phyloP scores from a whole-genome alignment of 2,797 vertebrate genomes.

The Oreochromis mossambicus region DNA sequence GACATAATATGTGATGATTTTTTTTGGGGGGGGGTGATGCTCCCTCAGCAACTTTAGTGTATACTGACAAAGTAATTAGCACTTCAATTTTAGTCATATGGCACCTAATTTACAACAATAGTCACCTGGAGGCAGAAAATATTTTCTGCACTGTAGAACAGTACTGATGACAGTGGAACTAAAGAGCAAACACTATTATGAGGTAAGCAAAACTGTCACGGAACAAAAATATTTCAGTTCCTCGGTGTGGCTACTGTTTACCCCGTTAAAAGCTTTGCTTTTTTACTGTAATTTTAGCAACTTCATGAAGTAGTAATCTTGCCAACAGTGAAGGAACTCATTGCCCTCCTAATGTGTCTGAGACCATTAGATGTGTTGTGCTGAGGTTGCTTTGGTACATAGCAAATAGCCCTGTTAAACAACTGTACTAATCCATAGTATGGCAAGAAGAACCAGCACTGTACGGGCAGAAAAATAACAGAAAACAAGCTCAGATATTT shows the following conservation, averaged over 20 bases:
- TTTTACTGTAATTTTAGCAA: not conserved
- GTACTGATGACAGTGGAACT: not conserved
- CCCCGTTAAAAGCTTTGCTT: not conserved
- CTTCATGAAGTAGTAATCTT: not conserved
- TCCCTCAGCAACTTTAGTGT: not conserved
- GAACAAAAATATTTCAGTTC: not conserved
- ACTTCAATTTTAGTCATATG: not conserved
- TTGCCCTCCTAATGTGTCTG: not conserved
- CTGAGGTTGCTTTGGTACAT: not conserved
- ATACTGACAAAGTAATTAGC: not conserved
- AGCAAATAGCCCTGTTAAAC: not conserved
- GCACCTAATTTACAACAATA: not conserved
- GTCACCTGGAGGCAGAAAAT: not conserved
- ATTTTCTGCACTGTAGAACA: not conserved
- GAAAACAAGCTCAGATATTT: not conserved
- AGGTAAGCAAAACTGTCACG: not conserved
- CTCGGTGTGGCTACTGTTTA: not conserved
- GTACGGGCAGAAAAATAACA: not conserved
- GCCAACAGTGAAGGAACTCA: not conserved
- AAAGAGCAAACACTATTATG: not conserved
- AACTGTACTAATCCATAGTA: not conserved
- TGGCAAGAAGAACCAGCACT: not conserved
- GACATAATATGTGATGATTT: not conserved
- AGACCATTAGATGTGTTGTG: not conserved
- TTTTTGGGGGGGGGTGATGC: rapidly evolving